phyloP scores from a whole-genome alignment of 2,888 invertebrate species.

The Calliopum simillimum region DNA sequence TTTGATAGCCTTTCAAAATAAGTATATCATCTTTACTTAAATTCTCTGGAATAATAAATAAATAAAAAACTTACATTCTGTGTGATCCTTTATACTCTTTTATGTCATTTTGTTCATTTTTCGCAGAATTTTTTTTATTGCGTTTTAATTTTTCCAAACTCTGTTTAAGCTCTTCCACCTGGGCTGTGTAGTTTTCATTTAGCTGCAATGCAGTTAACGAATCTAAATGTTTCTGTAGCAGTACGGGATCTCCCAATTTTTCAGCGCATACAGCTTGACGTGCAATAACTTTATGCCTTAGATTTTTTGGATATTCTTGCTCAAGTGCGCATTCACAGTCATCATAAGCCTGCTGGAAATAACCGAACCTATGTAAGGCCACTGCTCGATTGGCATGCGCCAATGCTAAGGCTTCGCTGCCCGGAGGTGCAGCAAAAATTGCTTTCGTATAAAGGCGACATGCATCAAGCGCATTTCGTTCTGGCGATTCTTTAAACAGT shows the following conservation, averaged over 20 bases:
- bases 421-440: constrained; percentile 54
- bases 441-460: constrained; percentile 58
- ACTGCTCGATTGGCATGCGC: constrained; percentile 64
- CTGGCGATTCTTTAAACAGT: constrained; percentile 50
- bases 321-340: constrained; percentile 60
- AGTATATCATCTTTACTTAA: no score
- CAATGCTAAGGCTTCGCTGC: no score
- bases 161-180: constrained; percentile 29
- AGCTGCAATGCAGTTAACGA: constrained; percentile 43
- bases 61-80: no score
- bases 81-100: constrained; percentile 45
- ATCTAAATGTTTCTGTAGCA: constrained; percentile 45
- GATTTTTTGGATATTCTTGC: constrained; percentile 49
- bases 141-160: constrained; percentile 44
- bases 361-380: constrained; percentile 58
- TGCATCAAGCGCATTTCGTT: constrained; percentile 53
- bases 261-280: no score
- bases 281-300: constrained; percentile 55
- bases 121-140: no score
- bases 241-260: constrained; percentile 43
- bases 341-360: constrained; percentile 58
- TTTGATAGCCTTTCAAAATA: no score
- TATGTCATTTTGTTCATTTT: no score
- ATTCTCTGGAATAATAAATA: no score
- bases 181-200: constrained; percentile 41